Evolutionary conservation across 1,140 invertebrate species (phyloP).

Genomic region (Drosophila ohnishii): DNA sequence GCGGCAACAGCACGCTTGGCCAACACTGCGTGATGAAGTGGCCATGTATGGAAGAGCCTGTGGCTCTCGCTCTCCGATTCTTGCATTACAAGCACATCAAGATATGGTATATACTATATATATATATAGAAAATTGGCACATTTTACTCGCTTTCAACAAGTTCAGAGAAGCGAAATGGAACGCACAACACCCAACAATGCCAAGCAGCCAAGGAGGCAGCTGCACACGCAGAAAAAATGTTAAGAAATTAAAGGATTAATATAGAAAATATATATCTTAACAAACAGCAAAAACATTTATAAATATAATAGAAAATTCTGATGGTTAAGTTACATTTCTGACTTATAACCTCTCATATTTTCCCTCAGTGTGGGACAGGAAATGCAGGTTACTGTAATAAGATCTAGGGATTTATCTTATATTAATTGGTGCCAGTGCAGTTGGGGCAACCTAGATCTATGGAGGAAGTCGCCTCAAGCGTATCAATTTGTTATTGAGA

Average conservation of each 20-base stretch:
- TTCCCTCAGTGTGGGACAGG: constrained; percentile 32
- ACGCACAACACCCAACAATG: constrained; percentile 48
- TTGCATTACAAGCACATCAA: constrained; percentile 54
- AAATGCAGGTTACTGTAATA: constrained; percentile 59
- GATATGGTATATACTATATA: constrained; percentile 45
- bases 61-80: constrained; percentile 46
- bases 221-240: constrained; percentile 8
- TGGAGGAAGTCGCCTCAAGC: constrained; percentile 35
- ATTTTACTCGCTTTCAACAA: constrained; percentile 77
- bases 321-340: too few species aligned
- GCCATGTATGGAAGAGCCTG: constrained; percentile 58
- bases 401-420: constrained; percentile 39
- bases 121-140: constrained; percentile 67
- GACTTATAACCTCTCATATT: not conserved
- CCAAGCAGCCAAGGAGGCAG: constrained; percentile 17
- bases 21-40: constrained; percentile 79
- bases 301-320: not conserved
- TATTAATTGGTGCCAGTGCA: constrained; percentile 36
- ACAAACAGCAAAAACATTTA: not conserved
- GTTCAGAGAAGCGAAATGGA: constrained; percentile 68
- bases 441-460: constrained; percentile 15
- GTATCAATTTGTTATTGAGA: constrained; percentile 42
- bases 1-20: constrained; percentile 67
- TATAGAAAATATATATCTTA: too few species aligned
- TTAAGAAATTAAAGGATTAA: not conserved